Evolutionary conservation across 2,797 vertebrate genomes (phyloP).

Genomic region (Coreius guichenoti): DNA sequence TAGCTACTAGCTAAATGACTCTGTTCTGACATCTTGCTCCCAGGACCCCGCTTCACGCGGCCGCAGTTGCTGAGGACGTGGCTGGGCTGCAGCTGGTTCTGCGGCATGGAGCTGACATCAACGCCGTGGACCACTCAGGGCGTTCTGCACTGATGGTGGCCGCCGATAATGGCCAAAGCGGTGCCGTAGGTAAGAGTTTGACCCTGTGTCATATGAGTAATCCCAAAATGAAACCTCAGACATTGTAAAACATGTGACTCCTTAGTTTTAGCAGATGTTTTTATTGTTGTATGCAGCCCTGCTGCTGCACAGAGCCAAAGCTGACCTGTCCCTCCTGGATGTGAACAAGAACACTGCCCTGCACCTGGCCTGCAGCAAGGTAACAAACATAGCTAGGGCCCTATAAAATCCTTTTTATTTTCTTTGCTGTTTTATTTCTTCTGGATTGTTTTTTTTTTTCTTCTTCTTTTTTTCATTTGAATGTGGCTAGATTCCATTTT

Average conservation of each 20-base stretch:
- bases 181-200: conserved; percentile 58
- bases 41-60: conserved; percentile 96
- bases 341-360: conserved; percentile 98
- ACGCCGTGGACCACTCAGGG: conserved; percentile 88
- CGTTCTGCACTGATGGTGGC: conserved; percentile 95
- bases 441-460: too few species aligned
- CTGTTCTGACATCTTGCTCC: not conserved
- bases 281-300: conserved; percentile 74
- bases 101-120: conserved; percentile 91
- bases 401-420: not conserved
- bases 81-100: conserved; percentile 95
- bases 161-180: conserved; percentile 85
- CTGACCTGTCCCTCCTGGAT: conserved; percentile 94
- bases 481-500: not conserved
- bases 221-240: not conserved
- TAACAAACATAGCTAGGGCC: conserved; percentile 58
- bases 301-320: conserved; percentile 94
- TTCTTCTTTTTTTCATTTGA: too few species aligned
- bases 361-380: conserved; percentile 99
- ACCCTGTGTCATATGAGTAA: not conserved
- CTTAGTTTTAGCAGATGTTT: not conserved
- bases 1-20: not conserved
- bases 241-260: not conserved
- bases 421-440: too few species aligned
- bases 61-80: conserved; percentile 93